Base-by-base conservation (phyloP, 1,140 invertebrate genomes). In the Drosophila tristis region DNA sequence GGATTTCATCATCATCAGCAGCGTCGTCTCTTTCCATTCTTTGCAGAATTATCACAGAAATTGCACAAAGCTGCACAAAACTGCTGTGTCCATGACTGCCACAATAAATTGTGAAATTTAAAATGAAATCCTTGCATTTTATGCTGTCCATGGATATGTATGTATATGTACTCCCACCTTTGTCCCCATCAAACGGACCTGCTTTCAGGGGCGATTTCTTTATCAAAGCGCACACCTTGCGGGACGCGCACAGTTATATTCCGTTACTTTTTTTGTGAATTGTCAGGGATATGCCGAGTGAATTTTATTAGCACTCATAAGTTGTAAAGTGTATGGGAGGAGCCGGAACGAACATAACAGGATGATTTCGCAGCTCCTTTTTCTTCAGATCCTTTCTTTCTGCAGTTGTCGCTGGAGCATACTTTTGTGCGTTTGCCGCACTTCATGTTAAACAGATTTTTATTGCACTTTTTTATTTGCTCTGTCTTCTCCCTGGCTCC, bases 291-390 rank as follows among this genome's bases (percentile, higher is more conserved):
- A 74, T 82, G 74, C 71, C 74, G 63, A 87, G 82, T 76, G 78
- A 87, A 86, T 86, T 86, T 86, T 86, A 86, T 86, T 82, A 86
- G 82, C 60, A 78, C 82, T 86, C 82, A 86, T 86, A 86, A 87
- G 82, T 82, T 86, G 82, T 86, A 81, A 87, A 81, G 78, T 82
- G 82, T 82, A 86, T 82, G 78, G 50, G 76, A 56, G 60, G 42
- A 56, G 39, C 45, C 20, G 64, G 20, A 20, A 20, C 20, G 61
- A 65, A 58, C 64, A 68, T 51, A 57, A 56, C 51, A 43, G 48
- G 66, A 70, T 43, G 66, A 57, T 56, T 70, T 50, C 45, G 31
- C 31, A 58, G 66, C 47, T 70, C 35, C 64, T 45, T 20, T 26
- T 54, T 39, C 31, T 53, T 31, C 31, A 50, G 66, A 39, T 58